phyloP scores from a whole-genome alignment of 2,797 vertebrate genomes.

The Allobates femoralis region DNA sequence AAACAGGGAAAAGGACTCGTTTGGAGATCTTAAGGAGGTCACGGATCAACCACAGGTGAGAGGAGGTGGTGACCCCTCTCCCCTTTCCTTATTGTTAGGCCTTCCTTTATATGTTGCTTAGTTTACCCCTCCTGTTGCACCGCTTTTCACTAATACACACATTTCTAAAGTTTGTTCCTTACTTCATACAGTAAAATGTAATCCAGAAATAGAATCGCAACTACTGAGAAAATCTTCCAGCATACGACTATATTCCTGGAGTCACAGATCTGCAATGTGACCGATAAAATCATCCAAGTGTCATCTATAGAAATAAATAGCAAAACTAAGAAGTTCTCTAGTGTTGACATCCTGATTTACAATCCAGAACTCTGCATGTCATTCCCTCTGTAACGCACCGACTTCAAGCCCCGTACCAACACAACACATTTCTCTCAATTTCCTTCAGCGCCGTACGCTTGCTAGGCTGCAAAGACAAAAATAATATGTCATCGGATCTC shows the following conservation, averaged over 20 bases:
- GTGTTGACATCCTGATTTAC: constrained; percentile 26
- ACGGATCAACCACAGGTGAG: too few relatives aligned
- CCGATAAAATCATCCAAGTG: constrained; percentile 10
- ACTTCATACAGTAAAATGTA: background rate
- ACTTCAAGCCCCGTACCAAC: constrained; percentile 3
- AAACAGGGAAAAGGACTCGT: too few relatives aligned
- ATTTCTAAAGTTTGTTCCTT: background rate
- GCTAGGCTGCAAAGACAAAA: constrained; percentile 15
- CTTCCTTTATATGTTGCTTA: too few relatives aligned
- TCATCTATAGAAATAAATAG: background rate
- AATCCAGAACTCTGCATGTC: background rate
- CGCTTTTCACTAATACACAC: too few relatives aligned
- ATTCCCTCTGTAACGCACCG: background rate
- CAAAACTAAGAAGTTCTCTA: background rate
- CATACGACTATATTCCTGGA: background rate
- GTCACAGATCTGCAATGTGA: background rate
- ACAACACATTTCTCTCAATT: constrained; percentile 38
- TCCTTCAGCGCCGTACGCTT: background rate
- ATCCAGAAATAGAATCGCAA: background rate
- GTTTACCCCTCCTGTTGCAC: too few relatives aligned
- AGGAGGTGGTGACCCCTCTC: too few relatives aligned
- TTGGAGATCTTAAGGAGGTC: too few relatives aligned
- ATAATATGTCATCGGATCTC: constrained; percentile 56
- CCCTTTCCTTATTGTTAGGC: too few relatives aligned
- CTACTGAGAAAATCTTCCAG: background rate